A percentile compares a stretch with the other conserved stretches of the same genome.
Evolutionary conservation across 2,113 vertebrate species (phyloP).

Genomic region (Pagrus major): DNA sequence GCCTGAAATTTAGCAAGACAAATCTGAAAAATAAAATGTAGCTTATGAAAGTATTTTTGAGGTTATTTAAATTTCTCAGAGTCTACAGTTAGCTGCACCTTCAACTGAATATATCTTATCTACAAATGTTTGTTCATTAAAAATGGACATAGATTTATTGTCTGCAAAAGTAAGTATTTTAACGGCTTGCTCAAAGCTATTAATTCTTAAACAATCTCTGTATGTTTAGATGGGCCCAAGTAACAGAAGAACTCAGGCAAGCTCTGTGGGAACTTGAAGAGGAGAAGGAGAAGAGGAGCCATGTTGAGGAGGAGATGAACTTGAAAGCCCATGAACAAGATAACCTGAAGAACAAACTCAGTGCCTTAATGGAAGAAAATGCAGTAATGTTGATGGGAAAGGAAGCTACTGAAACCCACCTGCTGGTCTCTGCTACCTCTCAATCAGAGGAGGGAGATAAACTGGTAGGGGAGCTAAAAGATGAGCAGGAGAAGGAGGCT

Average conservation of each 20-base stretch:
- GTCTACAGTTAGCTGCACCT: too few relatives aligned
- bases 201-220: background rate
- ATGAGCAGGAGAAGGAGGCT: conserved; percentile 66
- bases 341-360: conserved; percentile 62
- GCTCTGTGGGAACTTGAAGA: conserved; percentile 69
- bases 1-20: too few relatives aligned
- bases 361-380: conserved; percentile 66
- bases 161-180: background rate
- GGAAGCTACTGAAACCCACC: conserved; percentile 34
- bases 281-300: conserved; percentile 69
- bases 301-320: conserved; percentile 67
- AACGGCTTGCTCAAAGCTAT: background rate
- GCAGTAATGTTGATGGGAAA: conserved; percentile 7
- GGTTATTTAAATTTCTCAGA: background rate
- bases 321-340: conserved; percentile 68
- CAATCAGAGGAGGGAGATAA: conserved; percentile 50
- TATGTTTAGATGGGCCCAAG: conserved; percentile 76
- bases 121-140: background rate
- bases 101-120: background rate
- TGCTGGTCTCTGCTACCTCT: conserved; percentile 5
- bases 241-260: conserved; percentile 78
- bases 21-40: too few relatives aligned
- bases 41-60: too few relatives aligned
- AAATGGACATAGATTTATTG: background rate
- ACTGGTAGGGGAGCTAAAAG: conserved; percentile 69